Conservation (phyloP, 1,140 invertebrate genomes). For the Halesus radiatus region DNA sequence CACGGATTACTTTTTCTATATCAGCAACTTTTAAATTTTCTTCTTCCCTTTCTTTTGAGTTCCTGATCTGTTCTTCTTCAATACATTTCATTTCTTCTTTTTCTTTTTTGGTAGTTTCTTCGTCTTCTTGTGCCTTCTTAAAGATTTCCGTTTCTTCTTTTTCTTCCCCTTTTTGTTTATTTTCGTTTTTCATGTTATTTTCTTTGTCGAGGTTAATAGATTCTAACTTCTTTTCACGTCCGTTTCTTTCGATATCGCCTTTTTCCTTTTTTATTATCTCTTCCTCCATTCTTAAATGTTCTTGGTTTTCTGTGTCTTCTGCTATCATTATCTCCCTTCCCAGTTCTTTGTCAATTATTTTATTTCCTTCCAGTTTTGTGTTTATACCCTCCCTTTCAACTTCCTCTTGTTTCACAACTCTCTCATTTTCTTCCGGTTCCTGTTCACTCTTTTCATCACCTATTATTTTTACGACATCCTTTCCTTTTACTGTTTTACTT, state of each 20-base stretch:
- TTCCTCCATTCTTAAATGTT: conserved; percentile 17
- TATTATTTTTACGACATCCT: background rate
- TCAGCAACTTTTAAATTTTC: conserved; percentile 48
- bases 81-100: background rate
- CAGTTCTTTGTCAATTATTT: conserved; percentile 11
- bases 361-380: background rate
- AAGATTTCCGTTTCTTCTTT: too few species aligned
- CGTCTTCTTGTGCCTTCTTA: too few species aligned
- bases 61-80: background rate
- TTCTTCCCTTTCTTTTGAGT: conserved; percentile 52
- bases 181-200: too few species aligned
- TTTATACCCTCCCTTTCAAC: conserved; percentile 30
- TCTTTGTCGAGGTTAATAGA: background rate
- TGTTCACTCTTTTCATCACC: conserved; percentile 17
- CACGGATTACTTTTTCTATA: background rate
- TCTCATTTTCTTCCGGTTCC: conserved; percentile 42
- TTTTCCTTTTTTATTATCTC: background rate
- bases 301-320: conserved; percentile 26
- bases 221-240: conserved; percentile 17
- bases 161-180: too few species aligned
- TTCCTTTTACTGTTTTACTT: too few species aligned
- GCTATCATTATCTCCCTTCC: conserved; percentile 8
- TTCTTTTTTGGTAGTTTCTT: background rate
- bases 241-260: conserved; percentile 23
- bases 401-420: conserved; percentile 22